Evolutionary conservation across 2,888 invertebrate species (phyloP), one percentile per base, ranked within the genome.

Genomic region (Ctenicera cuprea): DNA sequence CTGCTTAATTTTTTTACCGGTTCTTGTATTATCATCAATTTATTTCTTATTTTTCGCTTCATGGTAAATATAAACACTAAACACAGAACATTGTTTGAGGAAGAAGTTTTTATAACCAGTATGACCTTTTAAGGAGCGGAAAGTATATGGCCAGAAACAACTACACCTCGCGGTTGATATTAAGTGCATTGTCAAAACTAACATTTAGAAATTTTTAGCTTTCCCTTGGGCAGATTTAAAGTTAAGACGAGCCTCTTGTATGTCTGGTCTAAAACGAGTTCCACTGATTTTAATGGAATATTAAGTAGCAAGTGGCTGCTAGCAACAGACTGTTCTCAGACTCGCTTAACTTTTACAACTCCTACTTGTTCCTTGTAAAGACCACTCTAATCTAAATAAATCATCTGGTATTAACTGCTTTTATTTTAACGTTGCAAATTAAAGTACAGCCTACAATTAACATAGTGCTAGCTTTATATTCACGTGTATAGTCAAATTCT

Each of bases 191-290:
- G 14, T 45, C 18, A 45, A 45, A 45, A 18, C 14, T 43, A 4
- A n/a, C 12, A 14, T 14, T 12, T n/a, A 38, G 41, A 43, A 5
- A 18, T 45, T 45, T 45, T 9, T 16, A 16, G 16, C 45, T 45
- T 45, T 45, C 8, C 52, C 26, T 14, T n/a, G 22, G 20, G 50
- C 50, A 18, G 12, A 14, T 45, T 18, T 26, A 3, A 26, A 33
- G 33, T 18, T 4, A 45, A 45, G 45, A 45, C 45, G 45, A 52
- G 52, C 52, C 52, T 52, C 52, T 52, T 30, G 52, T 3, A 30
- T 22, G 12, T 52, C 52, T 12, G 52, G 52, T 52, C 8, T 26
- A 14, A 30, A 52, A 52, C 52, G 52, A 14, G 52, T 52, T 52
- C 20, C 12, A 26, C 18, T 20, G 22, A 26, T 26, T 14, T 11